Conservation (phyloP, 2,113 vertebrate genomes). For the Zosterops borbonicus region DNA sequence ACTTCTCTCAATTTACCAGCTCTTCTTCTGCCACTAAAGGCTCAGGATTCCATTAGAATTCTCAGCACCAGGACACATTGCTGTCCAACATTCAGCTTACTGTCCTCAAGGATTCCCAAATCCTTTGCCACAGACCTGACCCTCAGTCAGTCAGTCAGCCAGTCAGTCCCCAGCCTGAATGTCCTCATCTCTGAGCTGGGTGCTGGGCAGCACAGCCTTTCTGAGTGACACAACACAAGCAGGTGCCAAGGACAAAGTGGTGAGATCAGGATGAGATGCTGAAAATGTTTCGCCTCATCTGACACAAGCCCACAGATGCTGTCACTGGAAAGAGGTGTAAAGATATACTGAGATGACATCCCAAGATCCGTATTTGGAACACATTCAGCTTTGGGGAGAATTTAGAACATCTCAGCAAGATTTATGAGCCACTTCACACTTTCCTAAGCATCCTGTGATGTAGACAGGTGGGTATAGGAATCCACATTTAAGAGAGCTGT, state of each 20-base stretch:
- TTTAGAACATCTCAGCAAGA: neutral
- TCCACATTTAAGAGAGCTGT: neutral
- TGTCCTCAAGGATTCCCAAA: neutral
- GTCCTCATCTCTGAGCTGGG: neutral
- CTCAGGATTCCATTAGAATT: neutral
- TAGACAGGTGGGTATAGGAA: neutral
- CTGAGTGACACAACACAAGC: neutral
- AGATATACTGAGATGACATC: neutral
- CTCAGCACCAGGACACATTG: neutral
- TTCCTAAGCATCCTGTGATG: neutral
- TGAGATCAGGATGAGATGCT: neutral
- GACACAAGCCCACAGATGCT: neutral
- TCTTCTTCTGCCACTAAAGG: neutral
- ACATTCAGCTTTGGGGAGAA: neutral
- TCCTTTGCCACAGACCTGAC: neutral
- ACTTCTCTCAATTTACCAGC: neutral
- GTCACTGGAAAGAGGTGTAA: neutral
- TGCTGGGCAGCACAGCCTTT: neutral
- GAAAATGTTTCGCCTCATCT: neutral
- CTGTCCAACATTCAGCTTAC: neutral
- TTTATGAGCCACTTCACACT: neutral
- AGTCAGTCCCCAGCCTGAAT: neutral
- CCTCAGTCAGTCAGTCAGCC: neutral
- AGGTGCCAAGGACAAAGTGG: neutral
- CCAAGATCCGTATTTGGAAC: neutral